Conservation (phyloP, 1,140 invertebrate species). For the Penaeus vannamei region DNA sequence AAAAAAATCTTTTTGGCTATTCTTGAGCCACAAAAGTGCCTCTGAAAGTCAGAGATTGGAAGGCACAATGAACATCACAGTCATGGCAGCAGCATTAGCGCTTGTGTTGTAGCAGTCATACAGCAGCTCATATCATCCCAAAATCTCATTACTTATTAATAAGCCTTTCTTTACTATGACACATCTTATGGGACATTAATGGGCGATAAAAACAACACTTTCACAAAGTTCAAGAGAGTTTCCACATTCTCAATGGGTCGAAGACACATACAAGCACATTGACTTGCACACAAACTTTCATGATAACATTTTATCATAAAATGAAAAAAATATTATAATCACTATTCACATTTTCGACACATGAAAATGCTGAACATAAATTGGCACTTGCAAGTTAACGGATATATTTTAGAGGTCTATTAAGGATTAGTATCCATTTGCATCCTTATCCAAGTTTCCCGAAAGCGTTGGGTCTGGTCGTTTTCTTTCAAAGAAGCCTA, state of each 20-base stretch:
- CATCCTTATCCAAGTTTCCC: slow-evolving; percentile 85
- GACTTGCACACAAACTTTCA: no score
- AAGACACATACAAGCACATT: no score
- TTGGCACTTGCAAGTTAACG: slow-evolving; percentile 31
- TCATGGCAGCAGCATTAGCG: slow-evolving; percentile 50
- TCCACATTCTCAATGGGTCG: no score
- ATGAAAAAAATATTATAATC: neutral
- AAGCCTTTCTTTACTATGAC: no score
- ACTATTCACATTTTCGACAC: slow-evolving; percentile 8
- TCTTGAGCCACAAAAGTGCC: neutral
- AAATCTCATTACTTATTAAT: no score
- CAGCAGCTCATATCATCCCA: no score
- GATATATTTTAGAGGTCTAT: no score
- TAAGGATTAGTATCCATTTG: slow-evolving; percentile 71
- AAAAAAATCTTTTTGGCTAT: neutral
- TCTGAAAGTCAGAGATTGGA: slow-evolving; percentile 30
- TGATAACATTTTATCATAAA: no score
- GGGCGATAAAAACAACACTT: no score
- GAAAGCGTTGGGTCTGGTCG: slow-evolving; percentile 83
- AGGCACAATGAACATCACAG: slow-evolving; percentile 64
- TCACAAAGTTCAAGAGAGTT: no score
- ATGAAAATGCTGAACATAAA: slow-evolving; percentile 11
- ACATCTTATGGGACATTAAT: no score
- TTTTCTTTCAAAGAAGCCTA: slow-evolving; percentile 90
- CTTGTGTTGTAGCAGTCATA: slow-evolving; percentile 29